Conservation (phyloP, 53 echinoderm and acorn worm species). For the Henricia sp. region DNA sequence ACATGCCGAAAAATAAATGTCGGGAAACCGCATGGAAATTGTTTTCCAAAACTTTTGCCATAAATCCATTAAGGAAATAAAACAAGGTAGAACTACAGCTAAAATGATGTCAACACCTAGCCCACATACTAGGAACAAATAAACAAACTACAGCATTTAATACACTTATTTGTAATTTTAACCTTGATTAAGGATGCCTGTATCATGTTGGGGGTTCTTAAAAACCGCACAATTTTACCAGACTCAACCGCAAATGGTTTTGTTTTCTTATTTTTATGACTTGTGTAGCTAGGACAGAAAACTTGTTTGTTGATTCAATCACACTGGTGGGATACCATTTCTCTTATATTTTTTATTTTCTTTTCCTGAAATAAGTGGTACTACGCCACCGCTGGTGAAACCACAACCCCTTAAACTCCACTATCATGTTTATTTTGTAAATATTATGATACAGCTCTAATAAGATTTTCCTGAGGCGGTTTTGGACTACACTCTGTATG, state of each 20-base stretch:
- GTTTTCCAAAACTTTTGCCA: too few species aligned
- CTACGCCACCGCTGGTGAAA: background rate
- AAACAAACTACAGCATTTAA: too few species aligned
- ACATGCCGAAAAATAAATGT: too few species aligned
- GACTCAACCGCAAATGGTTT: background rate
- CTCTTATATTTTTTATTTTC: background rate
- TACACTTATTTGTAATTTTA: too few species aligned
- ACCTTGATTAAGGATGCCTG: too few species aligned
- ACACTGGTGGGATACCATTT: background rate
- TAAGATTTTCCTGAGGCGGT: background rate
- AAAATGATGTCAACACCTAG: too few species aligned
- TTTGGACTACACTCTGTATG: background rate
- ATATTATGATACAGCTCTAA: background rate
- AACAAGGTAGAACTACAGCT: too few species aligned
- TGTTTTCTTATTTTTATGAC: background rate
- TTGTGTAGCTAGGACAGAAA: background rate
- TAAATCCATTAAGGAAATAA: too few species aligned
- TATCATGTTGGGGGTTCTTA: too few species aligned
- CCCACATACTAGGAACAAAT: too few species aligned
- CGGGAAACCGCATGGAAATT: too few species aligned
- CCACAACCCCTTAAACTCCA: slow-evolving; percentile 11
- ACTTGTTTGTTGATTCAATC: slow-evolving; percentile 34
- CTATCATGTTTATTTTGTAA: slow-evolving; percentile 2
- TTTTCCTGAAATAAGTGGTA: background rate
- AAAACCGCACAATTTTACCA: too few species aligned